These are phyloP conservation scores for Drosophila carrolli DNA, from an alignment of 1,140 invertebrate genomes.

Conservation along the genomic window DNA sequence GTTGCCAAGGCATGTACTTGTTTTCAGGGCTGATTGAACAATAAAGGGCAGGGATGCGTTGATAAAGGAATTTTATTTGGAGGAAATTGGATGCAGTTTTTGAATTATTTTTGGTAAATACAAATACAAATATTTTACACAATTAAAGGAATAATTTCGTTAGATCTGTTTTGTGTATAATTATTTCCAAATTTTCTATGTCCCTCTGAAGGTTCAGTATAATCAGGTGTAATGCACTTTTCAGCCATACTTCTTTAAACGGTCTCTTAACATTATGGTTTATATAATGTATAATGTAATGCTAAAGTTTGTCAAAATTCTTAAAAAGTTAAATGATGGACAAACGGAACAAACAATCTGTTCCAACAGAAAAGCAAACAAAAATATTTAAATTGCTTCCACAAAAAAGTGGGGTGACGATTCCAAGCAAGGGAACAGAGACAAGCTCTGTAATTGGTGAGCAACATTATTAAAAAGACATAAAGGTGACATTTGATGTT, in stretches of 20 bases:
- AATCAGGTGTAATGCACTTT: too few species aligned
- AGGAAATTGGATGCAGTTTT: too few species aligned
- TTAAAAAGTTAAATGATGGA: constrained; percentile 24
- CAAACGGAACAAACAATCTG: constrained; percentile 8
- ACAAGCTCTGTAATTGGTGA: constrained; percentile 22
- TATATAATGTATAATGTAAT: constrained; percentile 1
- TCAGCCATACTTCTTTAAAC: too few species aligned
- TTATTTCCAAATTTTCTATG: too few species aligned
- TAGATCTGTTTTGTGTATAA: too few species aligned
- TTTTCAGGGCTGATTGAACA: constrained; percentile 47
- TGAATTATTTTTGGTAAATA: too few species aligned
- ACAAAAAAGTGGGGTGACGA: not conserved
- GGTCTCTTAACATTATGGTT: too few species aligned
- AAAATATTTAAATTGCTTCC: constrained; percentile 17
- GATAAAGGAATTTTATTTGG: not conserved
- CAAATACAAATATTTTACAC: too few species aligned
- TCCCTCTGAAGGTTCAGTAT: too few species aligned
- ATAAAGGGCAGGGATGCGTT: not conserved
- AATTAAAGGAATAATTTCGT: too few species aligned
- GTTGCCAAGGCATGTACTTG: constrained; percentile 22
- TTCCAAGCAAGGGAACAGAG: not conserved
- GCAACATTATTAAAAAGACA: constrained; percentile 80
- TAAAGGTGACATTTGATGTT: constrained; percentile 61
- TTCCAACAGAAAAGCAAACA: constrained; percentile 15
- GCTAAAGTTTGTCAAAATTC: constrained; percentile 3